Percentiles rank a stretch among this genome's conserved stretches.
Evolutionary conservation across 2,113 vertebrate species (phyloP).

Genomic region (Phainopepla nitens): DNA sequence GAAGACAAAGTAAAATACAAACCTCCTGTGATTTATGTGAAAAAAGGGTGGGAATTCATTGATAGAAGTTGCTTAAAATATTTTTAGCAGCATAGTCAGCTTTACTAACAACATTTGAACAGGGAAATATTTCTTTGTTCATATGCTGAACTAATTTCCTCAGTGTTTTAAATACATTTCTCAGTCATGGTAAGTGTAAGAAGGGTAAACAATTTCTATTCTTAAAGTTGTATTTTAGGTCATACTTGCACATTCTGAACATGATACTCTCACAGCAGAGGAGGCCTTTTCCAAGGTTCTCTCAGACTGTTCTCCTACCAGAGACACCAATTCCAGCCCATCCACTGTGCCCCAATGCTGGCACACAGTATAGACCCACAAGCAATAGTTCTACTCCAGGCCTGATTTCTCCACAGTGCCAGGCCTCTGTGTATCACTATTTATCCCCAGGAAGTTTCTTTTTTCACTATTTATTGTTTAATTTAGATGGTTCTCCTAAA

Average conservation of each 20-base stretch:
- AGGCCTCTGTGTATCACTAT: neutral
- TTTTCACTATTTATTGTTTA: neutral
- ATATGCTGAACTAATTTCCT: neutral
- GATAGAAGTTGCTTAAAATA: neutral
- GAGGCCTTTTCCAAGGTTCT: neutral
- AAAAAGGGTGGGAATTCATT: neutral
- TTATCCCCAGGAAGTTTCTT: fast-evolving
- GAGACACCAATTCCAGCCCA: neutral
- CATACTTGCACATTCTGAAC: neutral
- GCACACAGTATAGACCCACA: neutral
- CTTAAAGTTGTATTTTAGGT: neutral
- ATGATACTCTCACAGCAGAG: fast-evolving
- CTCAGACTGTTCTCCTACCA: neutral
- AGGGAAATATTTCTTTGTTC: neutral
- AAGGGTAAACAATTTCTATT: neutral
- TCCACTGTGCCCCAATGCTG: fast-evolving
- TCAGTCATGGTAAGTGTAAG: neutral
- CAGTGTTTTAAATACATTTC: neutral
- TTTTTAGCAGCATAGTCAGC: neutral
- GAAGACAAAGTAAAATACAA: neutral
- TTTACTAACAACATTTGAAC: neutral
- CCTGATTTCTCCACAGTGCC: neutral
- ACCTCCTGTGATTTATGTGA: neutral
- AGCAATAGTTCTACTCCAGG: neutral
- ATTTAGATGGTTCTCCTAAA: neutral